Percentiles rank a stretch among this genome's conserved stretches.
phyloP scores from a whole-genome alignment of 2,797 vertebrate species.

The Centropyge bicolor region DNA sequence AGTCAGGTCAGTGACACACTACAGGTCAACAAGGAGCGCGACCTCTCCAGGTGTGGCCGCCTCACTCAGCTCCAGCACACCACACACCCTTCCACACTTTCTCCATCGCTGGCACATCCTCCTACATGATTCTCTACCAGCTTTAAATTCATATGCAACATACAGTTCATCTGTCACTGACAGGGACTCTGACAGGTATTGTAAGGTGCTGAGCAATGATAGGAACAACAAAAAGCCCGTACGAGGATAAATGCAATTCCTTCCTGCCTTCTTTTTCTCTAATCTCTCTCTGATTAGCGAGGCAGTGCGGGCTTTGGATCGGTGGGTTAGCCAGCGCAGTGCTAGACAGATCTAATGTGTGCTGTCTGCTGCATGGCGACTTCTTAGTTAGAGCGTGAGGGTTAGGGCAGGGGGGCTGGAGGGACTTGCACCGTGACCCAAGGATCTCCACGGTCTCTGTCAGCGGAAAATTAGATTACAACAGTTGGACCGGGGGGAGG shows the following conservation, averaged over 20 bases:
- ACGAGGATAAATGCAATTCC: conserved; percentile 64
- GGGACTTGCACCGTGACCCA: conserved; percentile 81
- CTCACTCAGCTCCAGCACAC: conserved; percentile 34
- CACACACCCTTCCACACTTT: conserved; percentile 20
- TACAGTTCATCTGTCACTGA: conserved; percentile 57
- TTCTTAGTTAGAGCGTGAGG: conserved; percentile 82
- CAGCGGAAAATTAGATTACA: conserved; percentile 90
- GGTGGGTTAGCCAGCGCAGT: conserved; percentile 50
- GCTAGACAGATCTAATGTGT: conserved; percentile 86
- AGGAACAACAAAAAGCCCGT: conserved; percentile 61
- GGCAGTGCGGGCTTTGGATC: conserved; percentile 69
- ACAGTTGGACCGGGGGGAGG: conserved; percentile 77
- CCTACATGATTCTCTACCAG: conserved; percentile 34
- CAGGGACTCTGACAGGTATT: conserved; percentile 52
- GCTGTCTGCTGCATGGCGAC: conserved; percentile 86
- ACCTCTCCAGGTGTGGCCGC: conserved; percentile 81
- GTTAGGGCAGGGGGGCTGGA: conserved; percentile 53
- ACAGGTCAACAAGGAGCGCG: conserved; percentile 76
- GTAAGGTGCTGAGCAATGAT: conserved; percentile 73
- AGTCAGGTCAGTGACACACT: conserved; percentile 52
- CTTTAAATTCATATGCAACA: conserved; percentile 60
- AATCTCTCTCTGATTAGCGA: conserved; percentile 72
- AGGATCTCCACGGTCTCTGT: conserved; percentile 86
- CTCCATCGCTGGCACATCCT: conserved; percentile 24
- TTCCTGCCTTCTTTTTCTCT: conserved; percentile 57